Evolutionary conservation across 2,888 invertebrate species (phyloP), one percentile per base, ranked within the genome.

Genomic region (Lasius platythorax): DNA sequence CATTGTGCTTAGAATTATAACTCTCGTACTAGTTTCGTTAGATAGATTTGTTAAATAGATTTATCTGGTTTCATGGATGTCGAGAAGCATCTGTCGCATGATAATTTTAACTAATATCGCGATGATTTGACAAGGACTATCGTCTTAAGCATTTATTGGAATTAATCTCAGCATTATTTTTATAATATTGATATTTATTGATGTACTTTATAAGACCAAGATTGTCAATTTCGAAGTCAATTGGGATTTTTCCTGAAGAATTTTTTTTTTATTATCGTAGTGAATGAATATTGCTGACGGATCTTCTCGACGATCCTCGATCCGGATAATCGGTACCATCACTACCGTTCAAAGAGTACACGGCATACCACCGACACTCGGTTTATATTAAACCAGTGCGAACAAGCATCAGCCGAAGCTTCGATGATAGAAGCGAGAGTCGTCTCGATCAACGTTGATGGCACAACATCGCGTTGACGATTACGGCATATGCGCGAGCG

Each of bases 321-420:
- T 78, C 46, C 37, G n/a, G 66, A 82, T 37, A 82, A 83, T 78
- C 75, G 15, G 12, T n/a, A 40, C 83, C 30, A 73, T 72, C 15
- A 53, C 18, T 72, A 30, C 23, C 61, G 46, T 58, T 68, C 70
- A 64, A 81, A 43, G 53, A 43, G 23, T 50, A 64, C 37, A 37
- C 37, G 2, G 37, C 37, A 5, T 82, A 73, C 61, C 63, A 84
- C 64, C 76, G 79, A 64, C 81, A 76, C 75, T 88, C 84, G 91
- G 92, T 93, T 93, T 93, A 93, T 91, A 93, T 93, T 93, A 91
- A 93, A 93, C 92, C 92, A 88, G 74, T 85, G 83, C 73, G 81
- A 72, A 83, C 58, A n/a, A 58, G 56, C 58, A 63, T 53, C 64
- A 37, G 56, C 58, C 46, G 12, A 63, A 56, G 61, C 83, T 76